phyloP scores from a whole-genome alignment of 2,888 invertebrate genomes.

The Cryptocephalus primarius region DNA sequence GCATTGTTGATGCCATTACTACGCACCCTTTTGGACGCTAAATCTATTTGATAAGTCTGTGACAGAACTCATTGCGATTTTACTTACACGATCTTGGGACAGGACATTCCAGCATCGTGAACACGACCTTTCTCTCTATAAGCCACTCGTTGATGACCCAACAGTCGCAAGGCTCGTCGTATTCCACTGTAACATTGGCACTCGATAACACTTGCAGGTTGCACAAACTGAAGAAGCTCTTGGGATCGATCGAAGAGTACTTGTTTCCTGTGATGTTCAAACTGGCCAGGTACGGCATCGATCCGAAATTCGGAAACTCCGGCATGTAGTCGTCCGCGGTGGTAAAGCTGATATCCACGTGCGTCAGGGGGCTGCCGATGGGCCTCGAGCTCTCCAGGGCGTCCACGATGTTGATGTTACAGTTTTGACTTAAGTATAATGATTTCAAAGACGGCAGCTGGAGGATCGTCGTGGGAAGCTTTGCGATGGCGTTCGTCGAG shows the following conservation, averaged over 20 bases:
- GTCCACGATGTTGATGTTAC: constrained; percentile 29
- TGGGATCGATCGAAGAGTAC: constrained; percentile 18
- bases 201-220: constrained; percentile 26
- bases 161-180: constrained; percentile 29
- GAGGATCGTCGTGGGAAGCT: constrained; percentile 28
- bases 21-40: too few species aligned
- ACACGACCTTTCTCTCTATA: constrained; percentile 20
- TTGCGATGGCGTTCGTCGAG: constrained; percentile 24
- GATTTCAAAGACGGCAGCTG: constrained; percentile 28
- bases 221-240: constrained; percentile 30
- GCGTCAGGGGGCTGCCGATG: constrained; percentile 26
- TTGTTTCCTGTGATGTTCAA: constrained; percentile 31
- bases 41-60: too few species aligned
- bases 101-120: constrained; percentile 23
- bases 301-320: constrained; percentile 26
- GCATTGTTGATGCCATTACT: too few species aligned
- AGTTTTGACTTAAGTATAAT: constrained; percentile 30
- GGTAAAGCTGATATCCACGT: constrained; percentile 28
- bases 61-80: background rate
- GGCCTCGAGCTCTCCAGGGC: constrained; percentile 25
- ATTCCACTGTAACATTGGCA: constrained; percentile 23
- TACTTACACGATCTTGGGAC: constrained; percentile 20
- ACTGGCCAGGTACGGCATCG: constrained; percentile 23
- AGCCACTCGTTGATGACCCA: constrained; percentile 30
- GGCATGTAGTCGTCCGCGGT: constrained; percentile 15